These are phyloP conservation scores for Okapia johnstoni DNA, from an alignment of 2,113 vertebrate species.

Conservation along the genomic window DNA sequence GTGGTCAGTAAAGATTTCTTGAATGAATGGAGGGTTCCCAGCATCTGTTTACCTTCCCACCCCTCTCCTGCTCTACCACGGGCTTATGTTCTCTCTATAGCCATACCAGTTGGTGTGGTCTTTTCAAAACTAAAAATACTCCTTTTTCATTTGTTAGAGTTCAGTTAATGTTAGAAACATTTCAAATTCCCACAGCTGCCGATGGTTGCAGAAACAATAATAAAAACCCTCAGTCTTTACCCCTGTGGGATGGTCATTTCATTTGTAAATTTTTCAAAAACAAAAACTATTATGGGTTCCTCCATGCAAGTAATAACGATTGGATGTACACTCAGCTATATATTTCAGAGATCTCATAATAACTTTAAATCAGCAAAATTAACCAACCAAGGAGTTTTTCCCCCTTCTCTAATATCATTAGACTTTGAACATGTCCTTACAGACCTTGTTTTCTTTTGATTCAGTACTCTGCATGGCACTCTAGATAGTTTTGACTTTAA, in stretches of 20 bases:
- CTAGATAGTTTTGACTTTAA: not conserved
- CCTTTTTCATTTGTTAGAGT: not conserved
- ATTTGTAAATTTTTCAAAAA: not conserved
- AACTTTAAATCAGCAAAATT: not conserved
- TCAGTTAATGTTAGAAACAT: not conserved
- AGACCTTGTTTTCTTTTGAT: not conserved
- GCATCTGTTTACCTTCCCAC: not conserved
- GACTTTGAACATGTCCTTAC: not conserved
- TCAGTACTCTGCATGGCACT: not conserved
- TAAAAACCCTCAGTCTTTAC: not conserved
- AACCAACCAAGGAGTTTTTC: not conserved
- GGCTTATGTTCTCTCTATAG: not conserved
- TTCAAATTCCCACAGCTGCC: not conserved
- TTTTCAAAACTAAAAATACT: conserved; percentile 29
- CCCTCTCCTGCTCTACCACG: not conserved
- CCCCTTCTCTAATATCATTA: not conserved
- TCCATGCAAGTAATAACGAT: not conserved
- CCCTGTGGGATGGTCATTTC: not conserved
- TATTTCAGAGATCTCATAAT: not conserved
- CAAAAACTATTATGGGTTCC: not conserved
- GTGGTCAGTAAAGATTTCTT: not conserved
- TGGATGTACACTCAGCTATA: not conserved
- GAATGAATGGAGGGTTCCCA: not conserved
- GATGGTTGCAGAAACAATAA: not conserved
- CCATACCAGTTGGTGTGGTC: not conserved